Conservation (phyloP, 2,888 invertebrate genomes). For the Gandaritis pyraliata region DNA sequence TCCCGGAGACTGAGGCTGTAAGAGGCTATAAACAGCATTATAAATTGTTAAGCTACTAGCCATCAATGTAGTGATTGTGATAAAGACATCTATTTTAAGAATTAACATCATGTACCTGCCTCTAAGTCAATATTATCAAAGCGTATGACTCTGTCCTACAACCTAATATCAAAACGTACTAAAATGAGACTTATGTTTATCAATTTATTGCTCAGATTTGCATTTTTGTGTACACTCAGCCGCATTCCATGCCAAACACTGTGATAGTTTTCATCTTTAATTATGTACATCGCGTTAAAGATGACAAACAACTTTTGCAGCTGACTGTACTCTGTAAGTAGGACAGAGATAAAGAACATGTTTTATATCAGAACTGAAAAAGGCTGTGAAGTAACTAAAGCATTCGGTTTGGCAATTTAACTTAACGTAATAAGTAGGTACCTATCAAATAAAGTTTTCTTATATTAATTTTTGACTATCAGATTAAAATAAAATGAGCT, state of each 20-base stretch:
- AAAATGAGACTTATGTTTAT: slow-evolving; percentile 24
- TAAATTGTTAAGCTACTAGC: slow-evolving; percentile 59
- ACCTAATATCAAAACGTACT: slow-evolving; percentile 18
- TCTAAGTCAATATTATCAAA: slow-evolving; percentile 32
- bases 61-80: slow-evolving; percentile 35
- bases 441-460: no score
- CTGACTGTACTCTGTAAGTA: slow-evolving; percentile 37
- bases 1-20: slow-evolving; percentile 80
- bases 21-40: slow-evolving; percentile 73
- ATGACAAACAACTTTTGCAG: slow-evolving; percentile 30
- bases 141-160: slow-evolving; percentile 23
- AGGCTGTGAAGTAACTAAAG: slow-evolving; percentile 79
- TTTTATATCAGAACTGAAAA: slow-evolving; percentile 75
- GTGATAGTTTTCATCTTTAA: slow-evolving; percentile 35
- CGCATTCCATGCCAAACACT: slow-evolving; percentile 37
- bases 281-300: slow-evolving; percentile 14
- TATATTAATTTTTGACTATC: no score
- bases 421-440: neutral
- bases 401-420: slow-evolving; percentile 65
- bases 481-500: no score
- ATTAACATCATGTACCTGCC: slow-evolving; percentile 34
- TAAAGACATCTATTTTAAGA: slow-evolving; percentile 37
- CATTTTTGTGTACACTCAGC: slow-evolving; percentile 31
- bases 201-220: slow-evolving; percentile 24
- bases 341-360: slow-evolving; percentile 62